Evolutionary conservation across 2,797 vertebrate species (phyloP).

Genomic region (Euthynnus affinis): DNA sequence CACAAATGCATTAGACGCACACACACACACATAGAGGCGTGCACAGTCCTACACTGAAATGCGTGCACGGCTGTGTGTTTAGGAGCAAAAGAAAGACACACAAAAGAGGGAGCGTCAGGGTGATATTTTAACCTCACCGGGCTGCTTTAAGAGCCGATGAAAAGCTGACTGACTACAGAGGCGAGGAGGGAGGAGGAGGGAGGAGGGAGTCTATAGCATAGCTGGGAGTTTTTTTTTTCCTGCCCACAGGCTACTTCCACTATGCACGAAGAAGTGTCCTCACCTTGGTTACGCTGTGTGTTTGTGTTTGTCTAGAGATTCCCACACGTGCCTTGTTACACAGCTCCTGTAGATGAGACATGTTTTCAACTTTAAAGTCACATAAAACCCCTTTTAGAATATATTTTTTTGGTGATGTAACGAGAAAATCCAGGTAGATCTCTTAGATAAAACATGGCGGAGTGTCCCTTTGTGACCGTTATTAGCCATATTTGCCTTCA

Average conservation of each 20-base stretch:
- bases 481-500: too few relatives aligned
- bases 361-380: not conserved
- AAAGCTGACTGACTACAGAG: conserved; percentile 74
- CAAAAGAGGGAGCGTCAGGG: conserved; percentile 72
- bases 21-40: not conserved
- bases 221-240: conserved; percentile 31
- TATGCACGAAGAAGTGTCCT: conserved; percentile 15
- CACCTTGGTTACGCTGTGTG: conserved; percentile 24
- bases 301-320: conserved; percentile 2
- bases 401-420: not conserved
- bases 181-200: not conserved
- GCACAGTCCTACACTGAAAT: not conserved
- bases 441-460: not conserved
- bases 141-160: conserved; percentile 71
- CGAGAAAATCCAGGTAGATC: not conserved
- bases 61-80: conserved; percentile 24
- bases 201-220: conserved; percentile 43
- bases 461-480: not conserved
- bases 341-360: not conserved
- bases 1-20: conserved; percentile 6
- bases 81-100: conserved; percentile 52
- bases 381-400: not conserved
- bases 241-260: conserved; percentile 39
- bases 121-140: conserved; percentile 78
- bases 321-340: not conserved